Conservation (phyloP, 1,140 invertebrate genomes). For the Cherax quadricarinatus region DNA sequence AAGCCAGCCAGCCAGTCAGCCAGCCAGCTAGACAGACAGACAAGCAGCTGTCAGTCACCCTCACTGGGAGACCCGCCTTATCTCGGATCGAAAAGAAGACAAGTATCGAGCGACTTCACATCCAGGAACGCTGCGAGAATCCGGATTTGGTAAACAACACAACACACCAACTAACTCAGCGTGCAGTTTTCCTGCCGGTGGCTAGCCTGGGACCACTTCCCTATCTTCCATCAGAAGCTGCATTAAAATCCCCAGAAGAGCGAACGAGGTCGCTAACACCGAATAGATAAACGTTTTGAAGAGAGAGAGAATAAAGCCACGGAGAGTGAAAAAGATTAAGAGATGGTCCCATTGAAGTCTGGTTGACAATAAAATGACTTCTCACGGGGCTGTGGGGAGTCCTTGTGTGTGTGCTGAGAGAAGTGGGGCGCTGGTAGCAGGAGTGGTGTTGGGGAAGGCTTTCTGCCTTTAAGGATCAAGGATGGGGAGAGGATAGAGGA, state of each 20-base stretch:
- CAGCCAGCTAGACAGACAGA: not conserved
- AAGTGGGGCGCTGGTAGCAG: too few species aligned
- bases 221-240: too few species aligned
- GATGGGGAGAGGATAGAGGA: not conserved
- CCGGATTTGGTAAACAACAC: not conserved
- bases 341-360: not conserved
- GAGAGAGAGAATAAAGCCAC: not conserved
- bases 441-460: not conserved
- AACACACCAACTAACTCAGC: too few species aligned
- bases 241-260: too few species aligned
- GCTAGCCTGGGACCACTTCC: too few species aligned
- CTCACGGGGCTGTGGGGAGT: not conserved
- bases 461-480: not conserved
- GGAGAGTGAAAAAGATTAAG: slow-evolving; percentile 13
- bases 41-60: not conserved
- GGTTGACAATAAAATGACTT: not conserved
- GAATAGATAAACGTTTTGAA: slow-evolving; percentile 24
- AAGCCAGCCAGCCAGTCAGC: too few species aligned
- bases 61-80: not conserved
- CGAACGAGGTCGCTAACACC: not conserved
- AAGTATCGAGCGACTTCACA: not conserved
- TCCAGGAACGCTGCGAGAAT: not conserved
- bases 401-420: not conserved
- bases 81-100: not conserved
- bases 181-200: too few species aligned